Evolutionary conservation across 2,888 invertebrate species (phyloP), one percentile per base, ranked within the genome.

Genomic region (Amphipyra tragopoginis): DNA sequence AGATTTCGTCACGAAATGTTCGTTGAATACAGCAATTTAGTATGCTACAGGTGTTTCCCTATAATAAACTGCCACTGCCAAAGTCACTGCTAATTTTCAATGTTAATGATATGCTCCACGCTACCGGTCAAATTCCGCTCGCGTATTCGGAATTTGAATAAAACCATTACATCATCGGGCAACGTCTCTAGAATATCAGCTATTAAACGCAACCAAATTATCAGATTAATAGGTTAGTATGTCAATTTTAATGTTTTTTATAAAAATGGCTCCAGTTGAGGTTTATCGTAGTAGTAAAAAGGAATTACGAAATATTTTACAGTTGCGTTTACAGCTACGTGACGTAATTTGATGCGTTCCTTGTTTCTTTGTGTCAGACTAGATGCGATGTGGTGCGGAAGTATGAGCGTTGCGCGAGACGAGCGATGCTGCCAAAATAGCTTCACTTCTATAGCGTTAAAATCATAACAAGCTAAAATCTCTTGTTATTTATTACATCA

Each of bases 341-440:
- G 59, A 34, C 38, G 62, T 49, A 45, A 53, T 74, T 54, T 44
- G 44, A 50, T 44, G 40, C 48, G 55, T 65, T 61, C 29, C 34
- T 44, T 56, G 49, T 51, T 58, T 58, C 60, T 54, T 69, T 60
- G 52, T 50, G 62, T 39, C 50, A 54, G 52, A 47, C 52, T 38
- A 54, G 57, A 62, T 49, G 45, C 48, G 53, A 36, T 55, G 45
- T 29, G 50, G 43, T 47, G 47, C 75, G 77, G 80, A 79, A 80
- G 77, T 64, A 61, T 55, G 66, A 49, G 21, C 21, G 21, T 53
- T 68, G 55, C 34, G 26, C 68, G 38, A 71, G 71, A 56, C 64
- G 66, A 52, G 45, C 54, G 63, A 47, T 59, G 68, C 58, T 68
- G 77, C 80, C 51, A 67, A 78, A 79, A 79, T 79, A 79, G 75